A percentile compares a stretch with the other conserved stretches of the same genome.
phyloP scores from a whole-genome alignment of 2,888 invertebrate species.

The Lasius fuliginosus region DNA sequence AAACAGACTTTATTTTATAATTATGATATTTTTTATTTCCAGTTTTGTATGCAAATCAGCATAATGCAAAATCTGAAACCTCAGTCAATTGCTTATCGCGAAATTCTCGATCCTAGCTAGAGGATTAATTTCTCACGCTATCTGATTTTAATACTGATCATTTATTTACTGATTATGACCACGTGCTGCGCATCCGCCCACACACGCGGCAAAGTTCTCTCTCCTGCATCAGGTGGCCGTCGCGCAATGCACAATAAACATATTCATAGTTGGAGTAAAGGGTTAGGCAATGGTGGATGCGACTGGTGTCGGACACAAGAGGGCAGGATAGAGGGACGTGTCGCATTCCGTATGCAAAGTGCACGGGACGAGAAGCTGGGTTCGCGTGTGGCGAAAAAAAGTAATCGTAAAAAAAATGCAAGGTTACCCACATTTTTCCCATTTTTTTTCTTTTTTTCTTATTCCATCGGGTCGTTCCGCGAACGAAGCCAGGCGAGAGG shows the following conservation, averaged over 20 bases:
- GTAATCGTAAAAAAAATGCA: constrained; percentile 81
- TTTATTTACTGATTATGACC: constrained; percentile 61
- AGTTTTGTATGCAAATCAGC: neutral
- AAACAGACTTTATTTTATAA: neutral
- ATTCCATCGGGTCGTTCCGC: constrained; percentile 48
- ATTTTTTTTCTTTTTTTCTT: constrained; percentile 60
- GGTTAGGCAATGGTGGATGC: constrained; percentile 25
- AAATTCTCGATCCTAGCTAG: neutral
- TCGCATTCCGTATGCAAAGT: constrained; percentile 81
- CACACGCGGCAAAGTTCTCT: constrained; percentile 71
- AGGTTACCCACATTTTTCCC: constrained; percentile 83
- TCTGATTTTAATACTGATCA: constrained; percentile 19
- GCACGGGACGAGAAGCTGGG: constrained; percentile 72
- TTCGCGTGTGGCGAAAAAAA: constrained; percentile 72
- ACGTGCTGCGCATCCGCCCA: constrained; percentile 70
- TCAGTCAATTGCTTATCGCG: neutral
- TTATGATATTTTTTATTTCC: neutral
- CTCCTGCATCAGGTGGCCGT: constrained; percentile 72
- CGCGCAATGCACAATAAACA: constrained; percentile 78
- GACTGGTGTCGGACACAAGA: constrained; percentile 28
- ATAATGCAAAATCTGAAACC: neutral
- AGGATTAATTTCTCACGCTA: constrained; percentile 11
- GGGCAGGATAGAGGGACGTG: constrained; percentile 65
- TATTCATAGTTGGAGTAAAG: constrained; percentile 72
- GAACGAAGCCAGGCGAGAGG: neutral